These are phyloP conservation scores for Arvicanthis niloticus DNA, from an alignment of 2,113 vertebrate species.

Conservation along the genomic window DNA sequence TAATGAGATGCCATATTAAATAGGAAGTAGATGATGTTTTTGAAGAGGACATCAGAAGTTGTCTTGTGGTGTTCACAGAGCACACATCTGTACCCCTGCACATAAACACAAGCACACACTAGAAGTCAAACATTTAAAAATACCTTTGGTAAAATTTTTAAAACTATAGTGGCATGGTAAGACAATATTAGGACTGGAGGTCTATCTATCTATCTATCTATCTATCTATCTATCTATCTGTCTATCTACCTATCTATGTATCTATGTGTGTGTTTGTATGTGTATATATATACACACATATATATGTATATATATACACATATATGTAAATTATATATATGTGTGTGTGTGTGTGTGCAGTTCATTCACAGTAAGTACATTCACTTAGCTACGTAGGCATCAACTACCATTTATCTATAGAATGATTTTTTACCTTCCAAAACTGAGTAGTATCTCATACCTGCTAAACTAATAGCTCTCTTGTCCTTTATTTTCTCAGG, in stretches of 20 bases:
- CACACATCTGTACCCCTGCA: background rate
- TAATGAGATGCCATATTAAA: background rate
- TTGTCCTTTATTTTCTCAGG: background rate
- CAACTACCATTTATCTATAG: background rate
- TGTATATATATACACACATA: too few species aligned
- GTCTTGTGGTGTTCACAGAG: background rate
- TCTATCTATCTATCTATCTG: too few species aligned
- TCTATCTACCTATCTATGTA: too few species aligned
- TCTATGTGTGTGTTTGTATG: too few species aligned
- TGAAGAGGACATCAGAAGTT: background rate
- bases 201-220: background rate
- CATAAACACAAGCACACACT: background rate
- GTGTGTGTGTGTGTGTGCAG: background rate
- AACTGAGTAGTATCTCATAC: background rate
- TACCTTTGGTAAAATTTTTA: background rate
- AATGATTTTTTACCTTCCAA: background rate
- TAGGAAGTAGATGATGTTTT: background rate
- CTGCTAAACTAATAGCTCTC: background rate
- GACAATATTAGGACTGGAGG: background rate
- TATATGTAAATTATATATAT: too few species aligned
- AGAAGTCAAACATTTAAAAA: background rate
- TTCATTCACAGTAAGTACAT: background rate
- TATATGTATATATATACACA: too few species aligned
- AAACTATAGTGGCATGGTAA: background rate
- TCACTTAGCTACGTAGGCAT: background rate